Conservation (phyloP, 23 tunicate species). For the Diplosoma virens region DNA sequence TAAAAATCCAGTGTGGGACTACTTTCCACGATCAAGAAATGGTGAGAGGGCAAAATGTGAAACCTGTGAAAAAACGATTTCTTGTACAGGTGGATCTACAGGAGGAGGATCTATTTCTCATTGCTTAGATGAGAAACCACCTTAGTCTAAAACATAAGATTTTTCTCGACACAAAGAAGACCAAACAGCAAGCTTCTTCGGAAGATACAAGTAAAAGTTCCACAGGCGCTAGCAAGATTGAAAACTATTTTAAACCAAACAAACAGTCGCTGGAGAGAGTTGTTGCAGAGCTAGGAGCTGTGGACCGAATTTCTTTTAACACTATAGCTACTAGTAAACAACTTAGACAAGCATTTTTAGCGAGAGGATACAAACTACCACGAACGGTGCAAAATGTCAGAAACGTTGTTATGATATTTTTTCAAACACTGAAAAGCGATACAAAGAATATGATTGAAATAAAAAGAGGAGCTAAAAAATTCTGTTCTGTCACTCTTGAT, state of each 20-base stretch:
- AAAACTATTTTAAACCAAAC: no score
- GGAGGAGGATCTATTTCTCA: no score
- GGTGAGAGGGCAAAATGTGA: conserved; percentile 64
- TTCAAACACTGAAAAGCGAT: conserved; percentile 51
- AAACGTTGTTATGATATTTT: conserved; percentile 40
- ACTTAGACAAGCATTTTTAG: conserved; percentile 47
- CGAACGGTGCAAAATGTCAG: conserved; percentile 65
- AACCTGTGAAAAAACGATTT: conserved; percentile 52
- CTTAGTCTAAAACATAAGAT: conserved; percentile 49
- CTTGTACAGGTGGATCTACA: conserved; percentile 54
- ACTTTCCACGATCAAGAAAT: conserved; percentile 60
- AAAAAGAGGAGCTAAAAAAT: conserved; percentile 33
- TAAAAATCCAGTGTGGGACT: conserved; percentile 53
- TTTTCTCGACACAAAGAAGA: conserved; percentile 33
- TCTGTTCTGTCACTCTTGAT: conserved; percentile 53
- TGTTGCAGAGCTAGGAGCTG: conserved; percentile 62
- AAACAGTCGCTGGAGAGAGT: conserved; percentile 58
- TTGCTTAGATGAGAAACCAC: conserved; percentile 74
- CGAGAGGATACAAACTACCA: conserved; percentile 59
- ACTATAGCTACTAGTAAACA: conserved; percentile 52
- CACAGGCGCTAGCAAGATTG: no score
- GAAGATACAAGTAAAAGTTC: no score
- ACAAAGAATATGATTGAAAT: conserved; percentile 43
- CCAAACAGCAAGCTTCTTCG: no score
- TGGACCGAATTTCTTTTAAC: conserved; percentile 49